Conservation (phyloP, 2,888 invertebrate genomes). For the Rhodophaea formosa region DNA sequence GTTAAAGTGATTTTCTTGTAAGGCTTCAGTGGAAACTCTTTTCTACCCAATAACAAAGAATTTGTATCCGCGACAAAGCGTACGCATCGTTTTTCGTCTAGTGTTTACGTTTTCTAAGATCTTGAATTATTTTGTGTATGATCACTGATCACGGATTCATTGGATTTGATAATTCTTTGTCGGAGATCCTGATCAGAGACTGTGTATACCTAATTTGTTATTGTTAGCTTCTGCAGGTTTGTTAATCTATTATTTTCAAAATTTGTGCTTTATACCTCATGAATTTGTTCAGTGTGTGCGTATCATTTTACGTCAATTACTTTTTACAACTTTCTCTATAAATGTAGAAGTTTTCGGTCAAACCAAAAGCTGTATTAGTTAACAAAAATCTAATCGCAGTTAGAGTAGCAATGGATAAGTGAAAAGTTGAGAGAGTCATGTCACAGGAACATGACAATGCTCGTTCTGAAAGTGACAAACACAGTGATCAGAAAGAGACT, state of each 20-base stretch:
- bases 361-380: constrained; percentile 1
- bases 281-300: no score
- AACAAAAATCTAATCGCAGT: not conserved
- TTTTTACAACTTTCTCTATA: not conserved
- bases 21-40: not conserved
- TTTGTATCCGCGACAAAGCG: not conserved
- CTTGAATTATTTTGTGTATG: no score
- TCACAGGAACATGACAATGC: constrained; percentile 64
- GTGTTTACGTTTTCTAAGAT: no score
- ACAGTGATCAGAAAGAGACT: constrained; percentile 38
- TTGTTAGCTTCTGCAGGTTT: no score
- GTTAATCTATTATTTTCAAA: no score
- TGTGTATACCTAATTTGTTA: no score
- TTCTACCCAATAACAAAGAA: not conserved
- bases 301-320: no score
- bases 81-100: not conserved
- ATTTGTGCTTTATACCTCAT: no score
- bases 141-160: no score
- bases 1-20: not conserved
- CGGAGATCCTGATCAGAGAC: no score
- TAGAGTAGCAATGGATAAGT: constrained; percentile 31
- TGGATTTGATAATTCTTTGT: no score
- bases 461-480: constrained; percentile 45
- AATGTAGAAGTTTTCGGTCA: not conserved
- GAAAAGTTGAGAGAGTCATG: constrained; percentile 56